Base-by-base conservation (phyloP, 1,140 invertebrate genomes). In the Ganaspis sp. region DNA sequence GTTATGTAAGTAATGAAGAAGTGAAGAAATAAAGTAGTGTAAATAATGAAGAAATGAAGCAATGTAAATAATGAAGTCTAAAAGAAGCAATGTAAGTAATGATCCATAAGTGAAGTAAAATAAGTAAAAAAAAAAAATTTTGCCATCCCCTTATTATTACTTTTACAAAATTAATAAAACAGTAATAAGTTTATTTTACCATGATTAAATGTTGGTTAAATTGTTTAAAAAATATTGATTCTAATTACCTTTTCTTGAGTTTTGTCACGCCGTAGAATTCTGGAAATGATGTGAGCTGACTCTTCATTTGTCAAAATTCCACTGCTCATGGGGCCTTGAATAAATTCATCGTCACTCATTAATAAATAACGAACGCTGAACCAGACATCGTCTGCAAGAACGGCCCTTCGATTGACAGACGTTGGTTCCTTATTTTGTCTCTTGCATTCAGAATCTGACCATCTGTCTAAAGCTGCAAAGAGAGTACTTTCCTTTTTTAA, bases 361-460 rank as follows among this genome's bases (percentile, higher is more conserved):
- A 93, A 82, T 58, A 95, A 87, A 80, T 95, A 96, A 1, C 94
- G 90, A 9, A 95, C 93, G 54, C 92, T 93, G 81, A 93, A 95
- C 38, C 93, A 91, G 1, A 95, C 85, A 21, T 93, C 92, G 12
- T 95, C 94, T 0, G 88, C 86, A 0, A 96, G 87, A 4, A 94
- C 92, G n/a, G 90, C 85, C 8, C 95, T 90, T 69, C 93, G 93
- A 81, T 95, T 95, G 9, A 84, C 86, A 1, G 92, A 82, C 3
- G 92, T 93, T 23, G 95, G 86, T 75, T 95, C 94, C 34, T 94
- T 82, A 34, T 94, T 93, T 29, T 90, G 90, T 58, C 94, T 90
- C 74, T 93, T 93, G 82, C 95, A 96, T 70, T 94, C 93, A 5
- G 94, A 93, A 21, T 92, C 93, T 8, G 93, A 92, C 95, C 95